Base-by-base conservation (phyloP, 2,888 invertebrate species). In the Neoitamus cyanurus region DNA sequence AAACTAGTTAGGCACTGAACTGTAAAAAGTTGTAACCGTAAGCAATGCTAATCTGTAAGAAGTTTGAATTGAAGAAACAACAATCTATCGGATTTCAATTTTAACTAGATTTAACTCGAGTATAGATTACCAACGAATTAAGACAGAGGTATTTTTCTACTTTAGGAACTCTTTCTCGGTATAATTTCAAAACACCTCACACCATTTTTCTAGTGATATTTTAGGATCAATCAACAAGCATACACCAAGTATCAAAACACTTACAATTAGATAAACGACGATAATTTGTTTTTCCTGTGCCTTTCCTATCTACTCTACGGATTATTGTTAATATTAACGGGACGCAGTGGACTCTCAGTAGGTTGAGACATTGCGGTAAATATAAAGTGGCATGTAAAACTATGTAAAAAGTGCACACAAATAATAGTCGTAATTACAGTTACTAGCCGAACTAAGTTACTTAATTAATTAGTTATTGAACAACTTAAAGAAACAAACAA, bases 221-320 rank as follows among this genome's bases (percentile, higher is more conserved):
- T 36, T 36, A 73, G 34, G 20, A 36, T 73, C 34, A 36, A 73
- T 36, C 73, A 73, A 73, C 25, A 82, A 82, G 34, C n/a, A 82
- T 25, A 82, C n/a, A 82, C 20, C 34, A 82, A 69, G 34, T 48
- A 69, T 36, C 15, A 34, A 69, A 69, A 80, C 58, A 58, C 25
- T 58, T 58, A 80, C 20, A 58, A 15, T 58, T 58, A 48, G 31
- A 68, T 82, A 69, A 82, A 82, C 11, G 36, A 30, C 20, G 15
- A 72, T 83, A 70, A 36, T 72, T 69, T 42, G 28, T 42, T 83
- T 25, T 83, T 83, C 70, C 72, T 72, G 83, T 83, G 83, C 83
- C 83, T 83, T 83, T 82, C 69, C 82, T 82, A 82, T 82, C 82
- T 82, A 82, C 68, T 68, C 82, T 82, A 37, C 69, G 37, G 30